These are phyloP conservation scores for Chymomyza caudatula DNA, from an alignment of 2,888 invertebrate species.

Conservation along the genomic window DNA sequence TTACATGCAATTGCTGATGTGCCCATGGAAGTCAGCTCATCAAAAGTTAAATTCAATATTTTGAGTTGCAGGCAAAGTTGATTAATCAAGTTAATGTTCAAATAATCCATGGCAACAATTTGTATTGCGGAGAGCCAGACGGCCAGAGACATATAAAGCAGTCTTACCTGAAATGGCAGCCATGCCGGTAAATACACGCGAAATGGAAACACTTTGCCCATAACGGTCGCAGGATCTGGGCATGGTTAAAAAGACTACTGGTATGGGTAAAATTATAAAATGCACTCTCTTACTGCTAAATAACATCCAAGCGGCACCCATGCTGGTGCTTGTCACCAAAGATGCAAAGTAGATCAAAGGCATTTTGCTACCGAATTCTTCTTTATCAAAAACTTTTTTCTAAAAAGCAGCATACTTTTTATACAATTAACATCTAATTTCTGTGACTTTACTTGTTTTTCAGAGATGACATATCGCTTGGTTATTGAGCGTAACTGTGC, in stretches of 20 bases:
- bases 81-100: conserved; percentile 52
- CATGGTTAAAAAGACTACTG: neutral
- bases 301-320: conserved; percentile 17
- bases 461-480: conserved; percentile 17
- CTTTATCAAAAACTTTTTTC: conserved; percentile 13
- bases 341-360: conserved; percentile 14
- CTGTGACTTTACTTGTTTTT: conserved; percentile 15
- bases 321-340: conserved; percentile 14
- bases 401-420: neutral
- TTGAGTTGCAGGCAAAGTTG: conserved; percentile 54
- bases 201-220: conserved; percentile 49
- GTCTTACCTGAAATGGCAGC: conserved; percentile 30
- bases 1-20: neutral
- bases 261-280: neutral
- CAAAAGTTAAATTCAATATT: conserved; percentile 47
- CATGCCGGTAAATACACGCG: conserved; percentile 39
- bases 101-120: conserved; percentile 49
- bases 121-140: conserved; percentile 40
- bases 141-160: conserved; percentile 42
- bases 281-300: conserved; percentile 13
- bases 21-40: conserved; percentile 25
- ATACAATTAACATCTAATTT: neutral
- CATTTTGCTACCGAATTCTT: conserved; percentile 28
- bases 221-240: conserved; percentile 38
- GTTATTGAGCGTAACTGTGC: conserved; percentile 16